phyloP scores from a whole-genome alignment of 2,797 vertebrate genomes.

The Cirrhinus mrigala region DNA sequence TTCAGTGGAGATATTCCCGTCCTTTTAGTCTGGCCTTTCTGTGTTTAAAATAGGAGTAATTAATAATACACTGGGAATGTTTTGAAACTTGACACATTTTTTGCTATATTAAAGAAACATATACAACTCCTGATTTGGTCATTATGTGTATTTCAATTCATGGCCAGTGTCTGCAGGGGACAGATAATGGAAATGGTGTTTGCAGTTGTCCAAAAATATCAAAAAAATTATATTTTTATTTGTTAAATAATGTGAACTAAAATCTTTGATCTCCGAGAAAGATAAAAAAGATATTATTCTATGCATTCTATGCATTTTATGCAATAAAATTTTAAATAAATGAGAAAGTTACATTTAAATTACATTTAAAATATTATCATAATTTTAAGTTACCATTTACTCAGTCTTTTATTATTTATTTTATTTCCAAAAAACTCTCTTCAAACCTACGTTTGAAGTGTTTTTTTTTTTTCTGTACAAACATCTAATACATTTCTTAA shows the following conservation, averaged over 20 bases:
- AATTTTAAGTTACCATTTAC: too few species aligned
- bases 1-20: background rate
- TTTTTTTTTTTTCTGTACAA: background rate
- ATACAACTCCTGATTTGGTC: conserved; percentile 19
- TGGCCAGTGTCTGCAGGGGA: background rate
- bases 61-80: conserved; percentile 37
- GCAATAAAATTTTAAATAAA: background rate
- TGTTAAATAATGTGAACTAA: background rate
- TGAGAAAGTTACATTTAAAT: background rate
- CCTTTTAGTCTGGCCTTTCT: conserved; percentile 10
- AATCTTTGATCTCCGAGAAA: background rate
- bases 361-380: background rate
- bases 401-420: background rate
- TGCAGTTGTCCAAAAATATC: background rate
- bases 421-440: background rate
- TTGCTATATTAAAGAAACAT: conserved; percentile 28
- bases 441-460: background rate
- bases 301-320: background rate
- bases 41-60: conserved; percentile 25
- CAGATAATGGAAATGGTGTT: background rate
- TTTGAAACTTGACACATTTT: conserved; percentile 27
- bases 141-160: conserved; percentile 11
- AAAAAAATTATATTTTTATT: background rate
- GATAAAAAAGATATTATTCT: background rate
- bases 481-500: background rate